A percentile compares a stretch with the other conserved stretches of the same genome.
phyloP scores from a whole-genome alignment of 92 coral and sea anemone species.

The Palythoa caribaeorum region DNA sequence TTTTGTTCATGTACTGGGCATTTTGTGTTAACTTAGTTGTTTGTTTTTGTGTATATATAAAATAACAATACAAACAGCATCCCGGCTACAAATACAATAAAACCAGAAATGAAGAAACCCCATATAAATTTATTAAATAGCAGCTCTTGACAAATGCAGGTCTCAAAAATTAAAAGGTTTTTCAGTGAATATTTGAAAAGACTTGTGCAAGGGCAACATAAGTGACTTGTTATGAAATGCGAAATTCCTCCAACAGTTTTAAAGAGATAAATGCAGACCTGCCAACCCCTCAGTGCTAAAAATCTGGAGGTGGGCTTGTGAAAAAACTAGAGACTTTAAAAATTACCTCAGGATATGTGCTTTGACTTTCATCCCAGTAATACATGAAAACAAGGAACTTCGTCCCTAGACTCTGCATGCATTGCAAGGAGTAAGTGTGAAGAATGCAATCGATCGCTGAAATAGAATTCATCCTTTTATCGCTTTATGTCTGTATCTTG shows the following conservation, averaged over 20 bases:
- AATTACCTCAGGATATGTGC: background rate
- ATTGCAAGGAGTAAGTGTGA: background rate
- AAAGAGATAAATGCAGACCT: background rate
- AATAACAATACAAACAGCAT: background rate
- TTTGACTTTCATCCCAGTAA: background rate
- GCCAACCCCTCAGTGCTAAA: background rate
- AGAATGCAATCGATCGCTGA: constrained; percentile 7
- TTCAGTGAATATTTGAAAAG: background rate
- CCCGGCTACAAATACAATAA: background rate
- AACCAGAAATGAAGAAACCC: constrained; percentile 1
- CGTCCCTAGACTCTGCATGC: background rate
- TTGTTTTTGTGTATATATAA: background rate
- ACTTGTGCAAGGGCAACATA: background rate
- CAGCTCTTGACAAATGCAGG: background rate
- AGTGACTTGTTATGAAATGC: background rate
- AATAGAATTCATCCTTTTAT: no score
- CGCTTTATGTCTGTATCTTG: no score
- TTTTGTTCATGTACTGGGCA: no score
- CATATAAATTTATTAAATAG: background rate
- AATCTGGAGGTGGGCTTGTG: background rate
- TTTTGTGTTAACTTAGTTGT: no score
- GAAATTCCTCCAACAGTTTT: background rate
- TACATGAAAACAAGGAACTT: background rate
- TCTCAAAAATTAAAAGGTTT: background rate
- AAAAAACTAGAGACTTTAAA: background rate